These are phyloP conservation scores for Sesamia inferens DNA, from an alignment of 2,888 invertebrate species.

Conservation along the genomic window DNA sequence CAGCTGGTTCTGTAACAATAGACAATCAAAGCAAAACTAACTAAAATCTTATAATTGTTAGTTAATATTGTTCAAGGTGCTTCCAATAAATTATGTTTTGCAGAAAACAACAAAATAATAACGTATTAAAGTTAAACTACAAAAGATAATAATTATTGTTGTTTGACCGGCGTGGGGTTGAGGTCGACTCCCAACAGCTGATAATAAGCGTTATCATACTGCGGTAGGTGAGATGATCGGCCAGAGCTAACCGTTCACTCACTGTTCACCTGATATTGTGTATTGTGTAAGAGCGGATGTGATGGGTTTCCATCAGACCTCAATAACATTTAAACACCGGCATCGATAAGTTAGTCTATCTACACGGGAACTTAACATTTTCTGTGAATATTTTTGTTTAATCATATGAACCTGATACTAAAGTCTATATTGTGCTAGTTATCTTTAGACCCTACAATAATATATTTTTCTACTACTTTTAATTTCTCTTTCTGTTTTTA, in stretches of 20 bases:
- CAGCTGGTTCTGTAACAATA: neutral
- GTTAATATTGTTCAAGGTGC: neutral
- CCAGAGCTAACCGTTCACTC: neutral
- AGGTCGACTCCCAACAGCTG: constrained; percentile 16
- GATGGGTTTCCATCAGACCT: neutral
- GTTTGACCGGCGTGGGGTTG: constrained; percentile 8
- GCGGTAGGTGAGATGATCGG: constrained; percentile 33
- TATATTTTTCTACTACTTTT: neutral
- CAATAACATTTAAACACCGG: neutral
- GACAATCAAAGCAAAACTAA: neutral
- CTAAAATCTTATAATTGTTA: neutral
- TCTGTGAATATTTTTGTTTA: neutral
- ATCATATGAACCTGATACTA: neutral
- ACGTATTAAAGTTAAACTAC: neutral
- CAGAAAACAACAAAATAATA: neutral
- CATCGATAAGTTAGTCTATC: neutral
- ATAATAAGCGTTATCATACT: constrained; percentile 6
- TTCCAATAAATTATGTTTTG: neutral
- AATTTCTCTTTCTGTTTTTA: neutral
- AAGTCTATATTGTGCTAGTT: neutral
- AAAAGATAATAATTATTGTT: constrained; percentile 1
- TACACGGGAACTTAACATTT: neutral
- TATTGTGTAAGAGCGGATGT: neutral
- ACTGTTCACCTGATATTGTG: neutral
- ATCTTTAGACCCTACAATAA: neutral